Conservation (phyloP, 2,113 vertebrate genomes). For the Cinclus mexicanus region DNA sequence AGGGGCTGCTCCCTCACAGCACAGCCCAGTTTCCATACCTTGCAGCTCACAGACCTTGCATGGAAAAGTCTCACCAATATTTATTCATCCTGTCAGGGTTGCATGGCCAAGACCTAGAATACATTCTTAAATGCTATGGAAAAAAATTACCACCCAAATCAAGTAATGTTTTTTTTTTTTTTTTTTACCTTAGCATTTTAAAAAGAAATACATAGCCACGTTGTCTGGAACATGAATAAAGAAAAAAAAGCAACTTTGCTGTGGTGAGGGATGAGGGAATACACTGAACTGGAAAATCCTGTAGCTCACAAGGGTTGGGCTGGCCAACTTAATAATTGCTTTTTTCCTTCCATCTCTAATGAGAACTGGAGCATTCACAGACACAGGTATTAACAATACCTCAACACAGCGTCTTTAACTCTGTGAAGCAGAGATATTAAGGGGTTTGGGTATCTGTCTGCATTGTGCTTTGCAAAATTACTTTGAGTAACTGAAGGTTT, state of each 20-base stretch:
- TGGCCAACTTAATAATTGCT: neutral
- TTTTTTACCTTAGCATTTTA: neutral
- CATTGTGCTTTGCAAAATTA: neutral
- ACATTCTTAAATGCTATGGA: neutral
- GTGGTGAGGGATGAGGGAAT: neutral
- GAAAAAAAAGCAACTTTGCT: neutral
- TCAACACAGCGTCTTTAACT: neutral
- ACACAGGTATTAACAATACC: neutral
- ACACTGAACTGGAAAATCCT: constrained; percentile 57
- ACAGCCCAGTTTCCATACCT: neutral
- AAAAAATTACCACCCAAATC: neutral
- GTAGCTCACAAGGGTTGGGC: neutral
- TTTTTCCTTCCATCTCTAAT: constrained; percentile 39
- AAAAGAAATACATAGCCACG: neutral
- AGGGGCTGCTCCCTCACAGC: neutral
- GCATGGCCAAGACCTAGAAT: neutral
- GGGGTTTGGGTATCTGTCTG: neutral
- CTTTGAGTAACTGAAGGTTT: neutral
- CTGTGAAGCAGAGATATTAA: neutral
- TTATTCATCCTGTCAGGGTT: neutral
- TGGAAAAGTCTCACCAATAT: neutral
- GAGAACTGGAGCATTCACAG: neutral
- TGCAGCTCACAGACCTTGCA: no score
- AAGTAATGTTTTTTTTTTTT: neutral
- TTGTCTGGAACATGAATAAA: neutral